Evolutionary conservation across 2,797 vertebrate species (phyloP).

Genomic region (Eulemur coronatus): DNA sequence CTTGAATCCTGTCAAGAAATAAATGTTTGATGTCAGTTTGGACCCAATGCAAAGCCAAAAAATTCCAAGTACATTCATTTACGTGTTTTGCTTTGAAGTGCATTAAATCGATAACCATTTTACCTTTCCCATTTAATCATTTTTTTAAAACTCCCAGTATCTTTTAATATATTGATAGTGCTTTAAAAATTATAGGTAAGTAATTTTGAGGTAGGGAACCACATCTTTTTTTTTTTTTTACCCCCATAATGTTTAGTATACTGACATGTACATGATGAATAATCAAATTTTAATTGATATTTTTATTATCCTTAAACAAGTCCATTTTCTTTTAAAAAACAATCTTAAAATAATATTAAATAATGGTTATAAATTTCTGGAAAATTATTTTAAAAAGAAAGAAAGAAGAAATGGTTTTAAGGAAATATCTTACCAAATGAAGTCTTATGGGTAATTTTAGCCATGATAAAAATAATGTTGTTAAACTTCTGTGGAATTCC

Average conservation of each 20-base stretch:
- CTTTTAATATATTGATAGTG: not conserved
- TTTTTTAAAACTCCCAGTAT: not conserved
- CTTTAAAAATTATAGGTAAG: slow-evolving; percentile 6
- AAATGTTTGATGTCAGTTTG: slow-evolving; percentile 64
- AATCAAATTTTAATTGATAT: not conserved
- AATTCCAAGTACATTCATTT: slow-evolving; percentile 40
- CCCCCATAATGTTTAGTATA: not conserved
- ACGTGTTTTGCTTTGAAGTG: slow-evolving; percentile 28
- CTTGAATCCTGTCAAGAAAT: slow-evolving; percentile 90
- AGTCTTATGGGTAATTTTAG: slow-evolving; percentile 44
- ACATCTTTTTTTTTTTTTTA: not conserved
- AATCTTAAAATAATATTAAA: slow-evolving; percentile 50
- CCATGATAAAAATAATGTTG: slow-evolving; percentile 42
- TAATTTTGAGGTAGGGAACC: not conserved
- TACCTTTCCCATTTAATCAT: slow-evolving; percentile 13
- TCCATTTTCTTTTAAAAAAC: slow-evolving; percentile 51
- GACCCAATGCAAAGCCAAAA: slow-evolving; percentile 34
- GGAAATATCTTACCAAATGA: slow-evolving; percentile 59
- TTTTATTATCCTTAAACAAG: slow-evolving; percentile 55
- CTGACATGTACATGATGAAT: not conserved
- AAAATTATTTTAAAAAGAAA: slow-evolving; percentile 5
- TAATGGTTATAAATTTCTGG: slow-evolving; percentile 27
- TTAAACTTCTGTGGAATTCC: slow-evolving; percentile 64
- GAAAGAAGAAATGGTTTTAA: slow-evolving; percentile 20
- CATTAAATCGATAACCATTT: slow-evolving; percentile 26